Base-by-base conservation (phyloP, 2,888 invertebrate genomes). In the Biston stratarius region DNA sequence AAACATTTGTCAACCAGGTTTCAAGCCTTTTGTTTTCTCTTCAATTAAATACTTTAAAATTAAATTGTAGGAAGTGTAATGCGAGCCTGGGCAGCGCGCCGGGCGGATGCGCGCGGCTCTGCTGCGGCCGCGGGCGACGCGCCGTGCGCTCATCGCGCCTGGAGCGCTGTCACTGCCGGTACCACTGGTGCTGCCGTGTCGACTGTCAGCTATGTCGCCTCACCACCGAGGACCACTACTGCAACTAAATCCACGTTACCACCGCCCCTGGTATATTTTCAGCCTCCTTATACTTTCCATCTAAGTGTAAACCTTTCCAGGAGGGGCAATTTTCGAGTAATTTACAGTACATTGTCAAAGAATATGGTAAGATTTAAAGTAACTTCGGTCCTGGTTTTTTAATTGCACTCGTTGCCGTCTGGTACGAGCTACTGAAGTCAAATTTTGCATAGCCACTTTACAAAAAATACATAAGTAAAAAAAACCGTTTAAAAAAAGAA, bases 131-230 rank as follows among this genome's bases (percentile, higher is more conserved):
- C 75, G 97, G 97, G 36, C 96, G 96, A 83, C 93, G 95, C 73
- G 96, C 96, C 10, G 94, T 95, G 75, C 95, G 96, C 70, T 95
- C 96, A 74, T 95, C 95, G 80, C 95, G 95, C 62, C 94, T 96
- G 59, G 96, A 97, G 88, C 94, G 96, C 82, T 98, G 97, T 89
- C 96, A 96, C 83, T 98, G 97, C 94, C 96, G 96, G 87, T 97
- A 97, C 92, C 96, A 97, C 90, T 97, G 97, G 95, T 98, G 97
- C 89, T 98, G 97, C 92, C 97, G 97, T 87, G 97, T 97, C 69
- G 97, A 97, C 93, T 97, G 97, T 92, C 97, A 97, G 89, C 96
- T 96, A 51, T 98, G 97, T 89, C 94, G 95, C 74, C 95, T 95
- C 78, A 95, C 95, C 86, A 94, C 96, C 57, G 95, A 96, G 79